These are phyloP conservation scores for Oscheius sp. DNA, from an alignment of 2,888 invertebrate genomes.

Conservation along the genomic window DNA sequence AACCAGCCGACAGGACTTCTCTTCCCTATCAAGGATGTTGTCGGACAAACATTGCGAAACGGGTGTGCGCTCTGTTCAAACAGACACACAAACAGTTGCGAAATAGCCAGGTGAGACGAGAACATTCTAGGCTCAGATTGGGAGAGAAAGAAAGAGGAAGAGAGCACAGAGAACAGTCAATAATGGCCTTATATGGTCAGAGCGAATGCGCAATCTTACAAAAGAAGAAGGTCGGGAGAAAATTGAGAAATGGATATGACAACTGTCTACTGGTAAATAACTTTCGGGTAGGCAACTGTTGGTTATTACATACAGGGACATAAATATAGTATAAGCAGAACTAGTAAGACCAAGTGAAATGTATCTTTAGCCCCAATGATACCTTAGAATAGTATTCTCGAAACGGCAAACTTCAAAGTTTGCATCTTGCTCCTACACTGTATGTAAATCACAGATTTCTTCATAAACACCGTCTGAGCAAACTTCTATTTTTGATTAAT, in stretches of 20 bases:
- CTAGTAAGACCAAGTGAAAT: too few relatives aligned
- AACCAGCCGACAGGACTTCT: too few relatives aligned
- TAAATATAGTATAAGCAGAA: too few relatives aligned
- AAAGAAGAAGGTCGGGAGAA: neutral
- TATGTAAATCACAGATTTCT: too few relatives aligned
- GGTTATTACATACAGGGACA: neutral
- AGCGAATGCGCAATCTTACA: neutral
- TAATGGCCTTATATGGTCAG: neutral
- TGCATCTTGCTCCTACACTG: too few relatives aligned
- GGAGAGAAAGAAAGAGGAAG: neutral
- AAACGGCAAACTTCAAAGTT: too few relatives aligned
- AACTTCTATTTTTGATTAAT: too few relatives aligned
- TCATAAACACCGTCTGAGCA: too few relatives aligned
- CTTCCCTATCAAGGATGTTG: neutral
- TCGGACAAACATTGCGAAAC: constrained; percentile 33
- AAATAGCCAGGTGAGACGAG: constrained; percentile 12
- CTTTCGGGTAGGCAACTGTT: neutral
- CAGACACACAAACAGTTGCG: constrained; percentile 9
- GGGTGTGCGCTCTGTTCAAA: constrained; percentile 18
- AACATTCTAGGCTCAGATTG: constrained; percentile 1
- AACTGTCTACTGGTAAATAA: too few relatives aligned
- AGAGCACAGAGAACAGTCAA: neutral
- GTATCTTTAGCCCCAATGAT: too few relatives aligned
- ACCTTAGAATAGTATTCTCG: too few relatives aligned
- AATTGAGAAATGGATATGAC: neutral